These are phyloP conservation scores for Cordylochernes scorpioides DNA, from an alignment of 2,888 invertebrate species.

Conservation along the genomic window DNA sequence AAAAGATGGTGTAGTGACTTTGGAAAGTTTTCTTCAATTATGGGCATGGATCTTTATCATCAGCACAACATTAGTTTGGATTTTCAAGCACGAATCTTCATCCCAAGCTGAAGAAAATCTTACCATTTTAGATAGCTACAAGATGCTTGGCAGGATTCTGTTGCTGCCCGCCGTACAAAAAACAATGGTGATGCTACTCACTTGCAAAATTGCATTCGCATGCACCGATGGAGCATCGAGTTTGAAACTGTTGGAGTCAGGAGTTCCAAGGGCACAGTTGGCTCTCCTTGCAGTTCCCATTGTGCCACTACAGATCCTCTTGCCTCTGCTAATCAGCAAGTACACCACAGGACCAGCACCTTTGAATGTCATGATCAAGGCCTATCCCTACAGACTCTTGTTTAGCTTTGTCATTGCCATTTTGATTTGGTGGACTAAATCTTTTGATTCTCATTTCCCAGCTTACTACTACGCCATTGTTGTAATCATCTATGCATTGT, in stretches of 20 bases:
- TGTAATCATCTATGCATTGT: constrained; percentile 12
- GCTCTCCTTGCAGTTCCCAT: constrained; percentile 76
- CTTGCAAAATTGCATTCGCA: constrained; percentile 79
- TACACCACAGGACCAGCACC: constrained; percentile 70
- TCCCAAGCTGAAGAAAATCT: no score
- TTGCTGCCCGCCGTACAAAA: no score
- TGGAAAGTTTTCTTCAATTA: no score
- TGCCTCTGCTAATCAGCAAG: constrained; percentile 55
- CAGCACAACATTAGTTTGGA: no score
- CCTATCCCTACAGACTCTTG: constrained; percentile 41
- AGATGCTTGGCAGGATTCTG: no score
- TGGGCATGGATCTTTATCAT: no score
- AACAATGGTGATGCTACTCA: no score
- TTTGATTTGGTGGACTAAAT: neutral
- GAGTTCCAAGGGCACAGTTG: constrained; percentile 77
- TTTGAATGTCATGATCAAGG: constrained; percentile 56
- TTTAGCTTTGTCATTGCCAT: neutral
- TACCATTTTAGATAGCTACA: no score
- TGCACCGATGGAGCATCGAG: constrained; percentile 84
- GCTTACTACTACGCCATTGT: neutral
- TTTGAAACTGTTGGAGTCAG: constrained; percentile 77
- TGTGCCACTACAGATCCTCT: constrained; percentile 69
- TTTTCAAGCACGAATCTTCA: no score
- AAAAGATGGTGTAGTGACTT: constrained; percentile 34
- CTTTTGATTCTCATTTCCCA: neutral